Conservation (phyloP, 2,113 vertebrate species). For the Chitala chitala region DNA sequence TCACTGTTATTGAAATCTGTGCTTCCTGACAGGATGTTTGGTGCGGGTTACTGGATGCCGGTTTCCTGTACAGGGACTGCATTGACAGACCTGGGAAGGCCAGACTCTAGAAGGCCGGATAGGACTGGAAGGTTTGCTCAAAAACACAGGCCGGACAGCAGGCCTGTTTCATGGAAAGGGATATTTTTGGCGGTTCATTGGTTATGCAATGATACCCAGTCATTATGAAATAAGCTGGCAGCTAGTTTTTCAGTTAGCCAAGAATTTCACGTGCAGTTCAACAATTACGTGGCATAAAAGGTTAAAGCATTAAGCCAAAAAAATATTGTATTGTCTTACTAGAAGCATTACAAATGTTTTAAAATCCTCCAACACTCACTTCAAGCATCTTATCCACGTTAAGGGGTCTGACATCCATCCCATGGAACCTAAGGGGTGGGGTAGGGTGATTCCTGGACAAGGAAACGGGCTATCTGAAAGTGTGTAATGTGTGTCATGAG, state of each 20-base stretch:
- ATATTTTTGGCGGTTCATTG: neutral
- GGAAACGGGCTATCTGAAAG: too few relatives aligned
- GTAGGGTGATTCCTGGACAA: too few relatives aligned
- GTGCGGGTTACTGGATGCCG: conserved; percentile 62
- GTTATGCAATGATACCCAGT: conserved; percentile 16
- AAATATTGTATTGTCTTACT: neutral
- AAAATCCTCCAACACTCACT: neutral
- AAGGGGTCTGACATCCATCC: too few relatives aligned
- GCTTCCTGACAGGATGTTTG: conserved; percentile 75
- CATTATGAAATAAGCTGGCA: neutral
- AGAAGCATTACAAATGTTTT: neutral
- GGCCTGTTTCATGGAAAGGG: neutral
- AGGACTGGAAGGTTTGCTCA: conserved; percentile 15
- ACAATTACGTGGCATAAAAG: neutral
- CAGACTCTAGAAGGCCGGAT: conserved; percentile 54
- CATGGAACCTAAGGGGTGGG: too few relatives aligned
- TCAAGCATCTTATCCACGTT: too few relatives aligned
- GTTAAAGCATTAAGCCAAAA: neutral
- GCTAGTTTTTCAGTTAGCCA: neutral
- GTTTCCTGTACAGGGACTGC: conserved; percentile 68
- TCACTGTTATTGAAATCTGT: conserved; percentile 57
- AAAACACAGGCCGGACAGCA: neutral
- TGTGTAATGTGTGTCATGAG: too few relatives aligned
- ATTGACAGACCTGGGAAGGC: conserved; percentile 65
- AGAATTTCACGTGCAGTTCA: neutral